Evolutionary conservation across 37 sponge, comb jelly and placozoan species (phyloP).

Genomic region (Oopsacas minuta): DNA sequence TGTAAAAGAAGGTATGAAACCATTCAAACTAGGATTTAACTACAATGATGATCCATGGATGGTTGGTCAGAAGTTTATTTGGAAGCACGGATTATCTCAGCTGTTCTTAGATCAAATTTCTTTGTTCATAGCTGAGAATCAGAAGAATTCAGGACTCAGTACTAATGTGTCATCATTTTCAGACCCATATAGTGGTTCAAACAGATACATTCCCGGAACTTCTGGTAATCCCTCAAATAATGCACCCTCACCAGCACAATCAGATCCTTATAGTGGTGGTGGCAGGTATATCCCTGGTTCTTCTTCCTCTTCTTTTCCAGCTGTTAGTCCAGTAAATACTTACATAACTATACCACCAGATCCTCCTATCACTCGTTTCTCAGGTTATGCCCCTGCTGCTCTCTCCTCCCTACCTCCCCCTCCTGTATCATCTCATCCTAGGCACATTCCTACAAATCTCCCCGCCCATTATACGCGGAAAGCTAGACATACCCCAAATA

Average conservation of each 20-base stretch:
- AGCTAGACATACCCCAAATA: not conserved
- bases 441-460: not conserved
- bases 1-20: not conserved
- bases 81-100: slow-evolving; percentile 1
- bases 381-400: not conserved
- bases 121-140: not conserved
- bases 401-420: not conserved
- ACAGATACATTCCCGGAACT: not conserved
- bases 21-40: not conserved
- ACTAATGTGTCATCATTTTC: not conserved
- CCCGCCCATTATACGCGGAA: slow-evolving; percentile 5
- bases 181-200: not conserved
- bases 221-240: not conserved
- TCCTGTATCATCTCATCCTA: not conserved
- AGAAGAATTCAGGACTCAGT: not conserved
- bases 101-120: not conserved
- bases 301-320: not conserved
- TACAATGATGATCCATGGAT: not conserved
- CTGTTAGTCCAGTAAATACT: not conserved
- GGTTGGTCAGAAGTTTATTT: not conserved
- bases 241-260: not conserved
- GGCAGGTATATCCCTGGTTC: slow-evolving; percentile 13
- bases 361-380: not conserved
- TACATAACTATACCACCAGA: not conserved
- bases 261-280: not conserved